Base-by-base conservation (phyloP, 1,140 invertebrate species). In the Micrasema minimum region DNA sequence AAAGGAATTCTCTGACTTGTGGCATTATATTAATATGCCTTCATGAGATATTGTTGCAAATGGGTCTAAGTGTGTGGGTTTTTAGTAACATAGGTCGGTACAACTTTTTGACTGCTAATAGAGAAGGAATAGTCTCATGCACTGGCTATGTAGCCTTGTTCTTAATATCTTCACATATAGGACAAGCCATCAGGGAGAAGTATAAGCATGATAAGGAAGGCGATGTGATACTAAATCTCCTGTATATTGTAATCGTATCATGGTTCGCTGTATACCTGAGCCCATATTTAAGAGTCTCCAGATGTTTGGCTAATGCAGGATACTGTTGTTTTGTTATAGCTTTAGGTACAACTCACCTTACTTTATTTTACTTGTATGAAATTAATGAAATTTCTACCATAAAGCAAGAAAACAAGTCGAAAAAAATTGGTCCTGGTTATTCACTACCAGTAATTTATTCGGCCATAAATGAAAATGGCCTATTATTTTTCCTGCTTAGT, bases 71-170 rank as follows among this genome's bases (percentile, higher is more conserved):
- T 50, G 76, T 89, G 1, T 96, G 91, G 87, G 88, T 97, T 11
- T 86, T 96, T 48, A 85, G 87, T 69, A 82, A 88, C 43, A 77
- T 80, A 10, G 79, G 83, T 0, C 82, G 89, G 53, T 78, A 81
- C 22, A 87, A 87, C 75, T 87, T 96, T 53, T 45, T 97, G 0
- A 84, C 88, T 67, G 92, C 95, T 0, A 99, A 99, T 81, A 87
- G 94, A 74, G 96, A 98, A 86, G 96, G 96, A 0, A 84, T 98
- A 41, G 87, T 90, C 35, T 96, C 96, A 0, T 84, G 90, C 26
- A 82, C 91, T 2, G 96, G 96, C 1, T 98, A 96, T 80, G 80
- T 96, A 11, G 87, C 90, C 2, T 79, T 98, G 1, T 97, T 96
- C 79, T 85, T 96, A 59, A 84, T 90, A 76, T 89, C 90, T 48